Base-by-base conservation (phyloP, 2,797 vertebrate genomes). In the Chaunax sp. region DNA sequence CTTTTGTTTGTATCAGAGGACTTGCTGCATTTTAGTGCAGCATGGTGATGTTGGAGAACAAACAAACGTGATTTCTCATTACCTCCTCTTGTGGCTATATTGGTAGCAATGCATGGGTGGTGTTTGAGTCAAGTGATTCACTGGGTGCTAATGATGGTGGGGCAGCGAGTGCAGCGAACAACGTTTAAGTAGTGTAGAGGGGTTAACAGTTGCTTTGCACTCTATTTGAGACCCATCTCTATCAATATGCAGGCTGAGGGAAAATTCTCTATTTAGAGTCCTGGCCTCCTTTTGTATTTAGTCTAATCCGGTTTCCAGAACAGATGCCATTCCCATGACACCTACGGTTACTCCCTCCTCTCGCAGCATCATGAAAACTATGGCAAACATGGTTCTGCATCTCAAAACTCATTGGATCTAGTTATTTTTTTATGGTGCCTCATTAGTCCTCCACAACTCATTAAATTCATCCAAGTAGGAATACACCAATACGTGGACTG, bases 201-300 rank as follows among this genome's bases (percentile, higher is more conserved):
- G 86, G 85, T 90, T 84, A 85, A 86, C 69, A 41, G 71, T 77
- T 90, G 79, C 86, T 87, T 76, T 84, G 63, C 71, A 26, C 77
- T 82, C 74, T n/a, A 66, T 77, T 73, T 78, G 72, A 86, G 81
- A 80, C 77, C 52, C n/a, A 57, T 78, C 78, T 26, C 61, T 75
- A 86, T 90, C 78, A 88, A 81, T 82, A 84, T 88, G 90, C 76
- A 89, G 82, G 73, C 52, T 25, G 59, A 71, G 64, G 38, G 79
- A 49, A 70, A 71, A 63, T 51, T 83, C 84, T 86, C 69, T 4
- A 18, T 70, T 80, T 69, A 54, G 40, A 45, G 55, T 49, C 59
- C 70, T 80, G 79, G 55, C 72, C 78, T 85, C 69, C 33, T 76
- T 86, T 89, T 72, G 52, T 78, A 64, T 84, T 77, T 71, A 68